Percentiles rank a stretch among this genome's conserved stretches.
These are phyloP conservation scores for Dromococcyx pavoninus DNA, from an alignment of 2,797 vertebrate species.

Conservation along the genomic window DNA sequence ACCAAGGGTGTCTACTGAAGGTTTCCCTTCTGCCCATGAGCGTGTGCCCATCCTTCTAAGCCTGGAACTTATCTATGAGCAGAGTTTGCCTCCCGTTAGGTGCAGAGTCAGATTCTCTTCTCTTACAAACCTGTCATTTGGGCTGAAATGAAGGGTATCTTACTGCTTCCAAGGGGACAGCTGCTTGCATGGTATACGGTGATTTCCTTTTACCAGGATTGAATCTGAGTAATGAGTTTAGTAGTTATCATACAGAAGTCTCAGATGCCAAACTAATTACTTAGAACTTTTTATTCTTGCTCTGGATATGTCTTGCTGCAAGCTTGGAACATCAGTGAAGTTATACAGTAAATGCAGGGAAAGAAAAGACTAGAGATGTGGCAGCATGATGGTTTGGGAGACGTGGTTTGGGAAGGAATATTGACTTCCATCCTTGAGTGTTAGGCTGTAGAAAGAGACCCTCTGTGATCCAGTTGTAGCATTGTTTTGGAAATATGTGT, in stretches of 20 bases:
- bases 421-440: not conserved
- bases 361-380: not conserved
- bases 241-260: not conserved
- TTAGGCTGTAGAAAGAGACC: not conserved
- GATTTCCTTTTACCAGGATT: not conserved
- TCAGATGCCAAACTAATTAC: not conserved
- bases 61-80: not conserved
- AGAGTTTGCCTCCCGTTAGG: not conserved
- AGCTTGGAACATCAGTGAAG: not conserved
- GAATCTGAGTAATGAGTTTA: not conserved
- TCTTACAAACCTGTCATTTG: not conserved
- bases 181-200: not conserved
- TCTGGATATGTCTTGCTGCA: not conserved
- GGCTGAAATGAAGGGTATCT: not conserved
- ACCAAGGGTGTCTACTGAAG: not conserved
- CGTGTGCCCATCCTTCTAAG: not conserved
- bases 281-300: not conserved
- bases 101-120: not conserved
- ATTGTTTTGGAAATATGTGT: not conserved
- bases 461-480: not conserved
- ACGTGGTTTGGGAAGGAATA: not conserved
- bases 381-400: not conserved
- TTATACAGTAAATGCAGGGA: not conserved
- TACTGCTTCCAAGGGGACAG: not conserved
- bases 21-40: not conserved